These are phyloP conservation scores for Coregonus sp. DNA, from an alignment of 2,797 vertebrate species.

Conservation along the genomic window DNA sequence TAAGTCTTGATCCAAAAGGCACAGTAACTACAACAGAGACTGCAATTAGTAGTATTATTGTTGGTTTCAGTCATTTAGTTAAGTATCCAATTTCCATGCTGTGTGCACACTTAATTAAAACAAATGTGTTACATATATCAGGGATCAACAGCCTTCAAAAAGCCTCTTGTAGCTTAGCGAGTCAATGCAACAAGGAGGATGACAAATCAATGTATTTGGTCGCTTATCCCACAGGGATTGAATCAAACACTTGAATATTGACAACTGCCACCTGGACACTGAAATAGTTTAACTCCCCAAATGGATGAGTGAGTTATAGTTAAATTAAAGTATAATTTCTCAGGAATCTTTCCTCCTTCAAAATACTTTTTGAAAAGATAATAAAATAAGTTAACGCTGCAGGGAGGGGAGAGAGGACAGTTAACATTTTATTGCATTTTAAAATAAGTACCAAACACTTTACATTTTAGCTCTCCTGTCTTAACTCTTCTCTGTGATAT, in stretches of 20 bases:
- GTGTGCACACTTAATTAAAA: constrained; percentile 86
- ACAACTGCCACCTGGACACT: constrained; percentile 51
- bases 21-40: constrained; percentile 69
- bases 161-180: constrained; percentile 69
- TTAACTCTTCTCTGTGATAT: constrained; percentile 27
- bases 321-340: constrained; percentile 36
- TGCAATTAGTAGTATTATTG: constrained; percentile 78
- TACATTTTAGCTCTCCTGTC: constrained; percentile 29
- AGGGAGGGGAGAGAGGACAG: constrained; percentile 22
- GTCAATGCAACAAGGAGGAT: constrained; percentile 77
- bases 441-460: constrained; percentile 27
- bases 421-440: too few relatives aligned
- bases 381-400: constrained; percentile 18
- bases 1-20: constrained; percentile 73
- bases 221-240: constrained; percentile 75
- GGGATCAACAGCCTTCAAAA: constrained; percentile 76
- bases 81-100: constrained; percentile 80
- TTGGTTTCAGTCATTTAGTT: constrained; percentile 77
- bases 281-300: constrained; percentile 34
- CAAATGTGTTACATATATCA: constrained; percentile 83
- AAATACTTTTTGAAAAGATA: constrained; percentile 22
- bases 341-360: constrained; percentile 33
- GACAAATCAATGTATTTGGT: constrained; percentile 78
- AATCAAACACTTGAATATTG: constrained; percentile 72
- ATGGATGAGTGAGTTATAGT: constrained; percentile 32